phyloP scores from a whole-genome alignment of 2,113 vertebrate species.

The Salminus brasiliensis region DNA sequence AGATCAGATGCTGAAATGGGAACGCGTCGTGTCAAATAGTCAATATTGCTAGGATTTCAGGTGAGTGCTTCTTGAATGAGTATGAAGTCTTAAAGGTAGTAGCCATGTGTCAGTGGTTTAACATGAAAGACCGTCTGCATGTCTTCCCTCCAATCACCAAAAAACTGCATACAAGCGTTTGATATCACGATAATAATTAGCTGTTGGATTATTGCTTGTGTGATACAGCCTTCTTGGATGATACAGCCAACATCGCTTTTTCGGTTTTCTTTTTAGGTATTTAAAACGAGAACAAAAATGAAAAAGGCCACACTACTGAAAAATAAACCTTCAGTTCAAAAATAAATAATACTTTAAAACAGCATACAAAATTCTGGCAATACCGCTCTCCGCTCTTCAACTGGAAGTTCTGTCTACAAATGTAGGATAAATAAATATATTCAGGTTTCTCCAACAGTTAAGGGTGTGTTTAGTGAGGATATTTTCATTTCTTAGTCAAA shows the following conservation, averaged over 20 bases:
- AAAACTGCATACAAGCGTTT: not conserved
- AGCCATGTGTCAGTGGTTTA: slow-evolving; percentile 6
- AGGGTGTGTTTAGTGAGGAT: slow-evolving; percentile 75
- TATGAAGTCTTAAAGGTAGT: slow-evolving; percentile 22
- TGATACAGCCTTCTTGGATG: slow-evolving; percentile 55
- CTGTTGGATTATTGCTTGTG: slow-evolving; percentile 69
- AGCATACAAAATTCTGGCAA: slow-evolving; percentile 76
- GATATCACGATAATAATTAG: slow-evolving; percentile 5
- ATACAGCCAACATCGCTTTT: slow-evolving; percentile 59
- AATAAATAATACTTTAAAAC: slow-evolving; percentile 81
- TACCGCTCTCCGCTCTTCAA: slow-evolving; percentile 68
- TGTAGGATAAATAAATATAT: slow-evolving; percentile 82
- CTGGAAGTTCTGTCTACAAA: slow-evolving; percentile 80
- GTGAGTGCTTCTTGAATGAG: slow-evolving; percentile 18
- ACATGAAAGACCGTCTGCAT: not conserved
- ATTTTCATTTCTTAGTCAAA: slow-evolving; percentile 80
- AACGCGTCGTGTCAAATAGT: not conserved
- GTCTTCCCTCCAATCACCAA: not conserved
- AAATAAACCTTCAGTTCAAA: slow-evolving; percentile 72
- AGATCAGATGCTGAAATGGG: slow-evolving; percentile 17
- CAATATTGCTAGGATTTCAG: slow-evolving; percentile 35
- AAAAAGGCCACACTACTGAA: slow-evolving; percentile 74
- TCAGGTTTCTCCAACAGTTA: slow-evolving; percentile 70
- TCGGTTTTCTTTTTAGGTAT: slow-evolving; percentile 44
- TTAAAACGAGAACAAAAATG: slow-evolving; percentile 60